Base-by-base conservation (phyloP, 1,140 invertebrate species). In the Colletes gigas region DNA sequence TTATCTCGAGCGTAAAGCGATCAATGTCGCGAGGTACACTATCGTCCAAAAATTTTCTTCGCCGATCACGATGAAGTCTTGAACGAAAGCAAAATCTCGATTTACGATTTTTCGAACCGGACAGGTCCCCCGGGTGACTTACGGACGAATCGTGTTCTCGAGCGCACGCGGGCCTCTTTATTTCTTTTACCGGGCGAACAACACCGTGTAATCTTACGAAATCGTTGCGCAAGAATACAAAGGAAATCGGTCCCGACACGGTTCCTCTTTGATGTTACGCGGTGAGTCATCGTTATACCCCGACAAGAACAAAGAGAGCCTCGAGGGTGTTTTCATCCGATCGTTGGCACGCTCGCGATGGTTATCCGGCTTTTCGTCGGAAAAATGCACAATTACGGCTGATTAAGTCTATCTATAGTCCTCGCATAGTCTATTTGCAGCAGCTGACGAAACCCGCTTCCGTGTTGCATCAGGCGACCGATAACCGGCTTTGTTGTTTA, bases 361-460 rank as follows among this genome's bases (percentile, higher is more conserved):
- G 55, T 83, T 83, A 86, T 86, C 80, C 52, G n/a, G 7, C 44
- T 39, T 55, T 70, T 60, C 62, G 69, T 52, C 30, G 15, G 54
- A 60, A 83, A 83, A 72, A 77, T 44, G 75, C 44, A 70, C 62
- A 82, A 85, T 86, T 85, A 83, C 41, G 12, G 8, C n/a, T 52
- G 76, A 77, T 82, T 77, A 80, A 44, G 76, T 83, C 68, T 86
- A 86, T 86, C 76, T 83, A 54, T 72, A 67, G 60, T 83, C 50
- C 50, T 15, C 57, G 62, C 21, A 73, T 74, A 60, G 72, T 86
- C 84, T 83, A 83, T 86, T 86, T 86, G 67, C 74, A 67, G 74
- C 72, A 84, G 89, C 88, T 92, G 91, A 93, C 89, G 92, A 92
- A 93, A 93, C 87, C 74, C 79, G 83, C 83, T 91, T 92, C 90